phyloP scores from a whole-genome alignment of 2,113 vertebrate genomes.

The mouse (Mus musculus) region GRCm39 chr9:67194001-67194500 shows the following conservation, averaged over 20 bases:
- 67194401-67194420: not conserved
- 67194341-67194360: not conserved
- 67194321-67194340: not conserved
- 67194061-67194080: not conserved
- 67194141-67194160: not conserved
- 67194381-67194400: not conserved
- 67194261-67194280: not conserved
- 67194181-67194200: not conserved
- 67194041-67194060: not conserved
- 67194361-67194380: too few relatives aligned
- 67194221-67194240: not conserved
- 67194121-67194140: slow-evolving; percentile 10
- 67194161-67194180: slow-evolving; percentile 12
- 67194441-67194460: not conserved
- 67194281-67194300: not conserved
- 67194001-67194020: not conserved
- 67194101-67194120: not conserved
- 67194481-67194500: not conserved
- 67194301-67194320: not conserved
- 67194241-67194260: too few relatives aligned
- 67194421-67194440: not conserved
- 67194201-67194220: not conserved
- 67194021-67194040: not conserved
- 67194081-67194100: not conserved
- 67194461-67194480: not conserved